These are phyloP conservation scores for Phaedon cochleariae DNA, from an alignment of 2,888 invertebrate species.

Conservation along the genomic window DNA sequence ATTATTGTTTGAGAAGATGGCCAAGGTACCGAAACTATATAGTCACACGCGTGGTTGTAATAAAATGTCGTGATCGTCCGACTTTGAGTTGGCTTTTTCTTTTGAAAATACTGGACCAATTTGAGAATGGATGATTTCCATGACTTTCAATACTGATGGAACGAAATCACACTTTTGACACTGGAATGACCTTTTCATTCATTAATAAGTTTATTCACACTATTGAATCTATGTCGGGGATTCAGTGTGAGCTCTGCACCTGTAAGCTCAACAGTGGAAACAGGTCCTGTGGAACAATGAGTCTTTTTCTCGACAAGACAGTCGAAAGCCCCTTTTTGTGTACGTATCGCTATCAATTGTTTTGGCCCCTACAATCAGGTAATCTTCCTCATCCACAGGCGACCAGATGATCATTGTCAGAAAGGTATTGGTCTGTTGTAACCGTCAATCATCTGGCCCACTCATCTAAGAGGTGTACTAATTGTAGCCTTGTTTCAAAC, in stretches of 20 bases:
- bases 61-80: no score
- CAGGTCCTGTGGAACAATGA: background rate
- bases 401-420: background rate
- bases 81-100: no score
- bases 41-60: no score
- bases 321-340: background rate
- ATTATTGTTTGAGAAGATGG: no score
- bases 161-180: no score
- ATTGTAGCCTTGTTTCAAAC: constrained; percentile 38
- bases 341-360: background rate
- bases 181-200: no score
- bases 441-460: background rate
- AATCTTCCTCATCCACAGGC: background rate
- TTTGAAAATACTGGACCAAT: no score
- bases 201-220: no score
- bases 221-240: background rate
- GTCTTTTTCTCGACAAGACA: background rate
- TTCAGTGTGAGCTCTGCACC: background rate
- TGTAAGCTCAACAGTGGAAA: background rate
- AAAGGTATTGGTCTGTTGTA: background rate
- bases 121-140: no score
- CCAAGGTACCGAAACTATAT: no score
- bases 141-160: no score
- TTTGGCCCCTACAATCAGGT: background rate
- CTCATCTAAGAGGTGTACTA: constrained; percentile 34